A percentile compares a stretch with the other conserved stretches of the same genome.
phyloP scores from a whole-genome alignment of 2,797 vertebrate species.

The Pitangus sulphuratus region DNA sequence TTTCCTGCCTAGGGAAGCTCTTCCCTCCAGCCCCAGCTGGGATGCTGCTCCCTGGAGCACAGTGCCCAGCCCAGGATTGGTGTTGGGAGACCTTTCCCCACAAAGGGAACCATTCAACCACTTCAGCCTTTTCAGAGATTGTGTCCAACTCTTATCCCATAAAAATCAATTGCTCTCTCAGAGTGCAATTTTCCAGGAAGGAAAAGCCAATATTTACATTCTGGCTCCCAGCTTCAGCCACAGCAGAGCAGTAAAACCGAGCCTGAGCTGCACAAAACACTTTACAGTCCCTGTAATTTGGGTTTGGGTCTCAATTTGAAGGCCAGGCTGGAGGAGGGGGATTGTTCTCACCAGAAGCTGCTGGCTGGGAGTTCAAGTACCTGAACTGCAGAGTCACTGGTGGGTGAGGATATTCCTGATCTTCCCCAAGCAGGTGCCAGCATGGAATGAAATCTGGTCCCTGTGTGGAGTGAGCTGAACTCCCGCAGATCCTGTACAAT shows the following conservation, averaged over 20 bases:
- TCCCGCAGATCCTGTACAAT: too few relatives aligned
- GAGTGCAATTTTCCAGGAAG: background rate
- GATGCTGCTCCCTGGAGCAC: background rate
- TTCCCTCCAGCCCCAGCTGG: background rate
- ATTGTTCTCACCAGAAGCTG: background rate
- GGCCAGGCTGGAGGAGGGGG: background rate
- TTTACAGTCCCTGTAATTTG: background rate
- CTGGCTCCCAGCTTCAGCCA: background rate
- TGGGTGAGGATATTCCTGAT: too few relatives aligned
- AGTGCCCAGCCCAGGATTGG: background rate
- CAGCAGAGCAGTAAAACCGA: background rate
- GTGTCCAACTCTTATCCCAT: background rate
- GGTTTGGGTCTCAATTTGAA: background rate
- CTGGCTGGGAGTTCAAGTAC: too few relatives aligned
- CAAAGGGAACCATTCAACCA: background rate
- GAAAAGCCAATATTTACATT: background rate
- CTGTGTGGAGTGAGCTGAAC: too few relatives aligned
- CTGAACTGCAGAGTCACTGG: too few relatives aligned
- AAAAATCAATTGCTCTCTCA: background rate
- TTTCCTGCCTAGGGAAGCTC: too few relatives aligned
- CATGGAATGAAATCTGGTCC: too few relatives aligned
- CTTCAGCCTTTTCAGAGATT: background rate
- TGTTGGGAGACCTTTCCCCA: background rate
- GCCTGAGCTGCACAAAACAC: background rate
- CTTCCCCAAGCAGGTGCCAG: too few relatives aligned